Evolutionary conservation across 2,113 vertebrate genomes (phyloP).

Genomic region (Microtus montanus): DNA sequence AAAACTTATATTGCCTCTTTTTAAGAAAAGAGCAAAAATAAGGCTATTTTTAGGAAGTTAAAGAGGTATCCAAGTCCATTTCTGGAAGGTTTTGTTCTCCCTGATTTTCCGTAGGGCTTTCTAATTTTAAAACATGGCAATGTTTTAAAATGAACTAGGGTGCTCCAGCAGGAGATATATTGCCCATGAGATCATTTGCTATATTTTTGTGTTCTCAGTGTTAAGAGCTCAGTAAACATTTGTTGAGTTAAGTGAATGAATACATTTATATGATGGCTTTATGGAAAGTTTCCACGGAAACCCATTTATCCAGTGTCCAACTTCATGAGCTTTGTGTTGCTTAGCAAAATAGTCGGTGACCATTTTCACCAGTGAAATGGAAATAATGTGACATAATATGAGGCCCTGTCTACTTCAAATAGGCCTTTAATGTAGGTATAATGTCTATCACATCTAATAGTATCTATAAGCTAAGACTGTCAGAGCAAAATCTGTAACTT

Average conservation of each 20-base stretch:
- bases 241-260: background rate
- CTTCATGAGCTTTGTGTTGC: background rate
- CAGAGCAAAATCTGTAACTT: background rate
- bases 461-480: background rate
- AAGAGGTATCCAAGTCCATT: background rate
- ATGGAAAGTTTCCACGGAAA: background rate
- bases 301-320: background rate
- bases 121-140: conserved; percentile 11
- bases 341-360: background rate
- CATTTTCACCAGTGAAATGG: background rate
- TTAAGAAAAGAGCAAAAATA: background rate
- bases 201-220: background rate
- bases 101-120: background rate
- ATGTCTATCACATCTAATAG: background rate
- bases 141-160: conserved; percentile 2
- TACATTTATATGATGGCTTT: background rate
- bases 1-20: background rate
- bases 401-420: background rate
- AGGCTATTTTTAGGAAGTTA: conserved; percentile 9
- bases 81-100: background rate
- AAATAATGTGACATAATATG: background rate
- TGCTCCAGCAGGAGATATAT: background rate
- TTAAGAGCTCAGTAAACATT: background rate
- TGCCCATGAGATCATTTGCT: background rate
- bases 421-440: background rate